Percentiles rank a stretch among this genome's conserved stretches.
Conservation (phyloP, 2,113 vertebrate genomes). For the Phalacrocorax pelagicus region DNA sequence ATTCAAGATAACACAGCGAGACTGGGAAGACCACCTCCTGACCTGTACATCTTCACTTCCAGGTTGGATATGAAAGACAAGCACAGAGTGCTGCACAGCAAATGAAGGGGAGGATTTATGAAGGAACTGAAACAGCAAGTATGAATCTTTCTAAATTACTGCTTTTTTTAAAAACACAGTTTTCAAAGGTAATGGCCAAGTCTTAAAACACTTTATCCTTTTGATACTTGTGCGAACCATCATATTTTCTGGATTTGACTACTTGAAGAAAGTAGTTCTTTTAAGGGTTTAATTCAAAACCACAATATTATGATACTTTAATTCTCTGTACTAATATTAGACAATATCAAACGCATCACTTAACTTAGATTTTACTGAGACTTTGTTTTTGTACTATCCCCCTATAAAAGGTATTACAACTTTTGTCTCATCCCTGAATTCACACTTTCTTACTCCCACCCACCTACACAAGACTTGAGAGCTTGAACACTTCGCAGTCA, state of each 20-base stretch:
- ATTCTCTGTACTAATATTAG: not conserved
- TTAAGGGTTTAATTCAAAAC: not conserved
- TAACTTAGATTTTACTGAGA: not conserved
- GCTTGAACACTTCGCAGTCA: not conserved
- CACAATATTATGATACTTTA: not conserved
- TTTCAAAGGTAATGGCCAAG: not conserved
- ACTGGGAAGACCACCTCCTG: rapidly evolving
- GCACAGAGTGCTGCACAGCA: not conserved
- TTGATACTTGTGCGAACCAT: not conserved
- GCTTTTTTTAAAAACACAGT: not conserved
- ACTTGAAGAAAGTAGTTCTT: not conserved
- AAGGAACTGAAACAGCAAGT: not conserved
- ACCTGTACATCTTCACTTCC: not conserved
- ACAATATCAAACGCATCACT: not conserved
- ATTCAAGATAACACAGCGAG: not conserved
- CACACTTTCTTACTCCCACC: not conserved
- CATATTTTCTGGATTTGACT: not conserved
- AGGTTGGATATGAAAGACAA: not conserved
- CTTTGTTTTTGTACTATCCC: not conserved
- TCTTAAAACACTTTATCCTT: not conserved
- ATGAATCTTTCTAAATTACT: not conserved
- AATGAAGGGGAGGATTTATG: not conserved
- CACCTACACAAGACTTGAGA: not conserved
- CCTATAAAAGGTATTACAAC: not conserved
- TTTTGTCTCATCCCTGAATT: not conserved